Evolutionary conservation across 2,888 invertebrate genomes (phyloP), one percentile per base, ranked within the genome.

Genomic region (Carpatolechia fugitivella): DNA sequence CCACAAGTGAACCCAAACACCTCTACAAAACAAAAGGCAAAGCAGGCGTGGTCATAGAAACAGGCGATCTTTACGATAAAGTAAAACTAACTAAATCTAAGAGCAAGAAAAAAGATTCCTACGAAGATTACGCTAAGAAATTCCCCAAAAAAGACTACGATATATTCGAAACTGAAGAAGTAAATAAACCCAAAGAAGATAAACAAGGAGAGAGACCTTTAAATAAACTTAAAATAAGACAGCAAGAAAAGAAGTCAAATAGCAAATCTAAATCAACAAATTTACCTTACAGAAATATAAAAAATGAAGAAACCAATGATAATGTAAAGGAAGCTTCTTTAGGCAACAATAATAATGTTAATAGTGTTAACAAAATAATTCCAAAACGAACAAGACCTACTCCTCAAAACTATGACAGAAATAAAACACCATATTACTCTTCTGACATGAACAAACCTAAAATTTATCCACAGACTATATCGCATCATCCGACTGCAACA

Each of bases 51-150:
- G 16, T 41, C 2, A 16, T 52, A 3, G 52, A 52, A n/a, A 16
- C n/a, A 1, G 16, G 29, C 3, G 61, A 57, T 13, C 30, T 65
- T 0, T 68, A 66, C n/a, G 56, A 70, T 40, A 65, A 65, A 56
- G 49, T 69, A 1, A 61, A 68, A 31, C 55, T 65, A 35, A 50
- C 56, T 10, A 14, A 31, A 2, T 10, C n/a, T 29, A 53, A 38
- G 31, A n/a, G 24, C 2, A 62, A 65, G 35, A 57, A 58, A 10
- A 70, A 77, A 0, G 81, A 82, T 31, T 80, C 79, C 33, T 83
- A 84, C 44, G 81, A 82, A 69, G 82, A 85, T 35, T 83, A 84
- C n/a, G 64, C 18, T 3, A 7, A 10, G 8, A 5, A 68, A 0
- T 66, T 56, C 0, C 82, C 82, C 1, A 58, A 68, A 3, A 76